Conservation (phyloP, 2,113 vertebrate genomes). For the Odocoileus virginianus region DNA sequence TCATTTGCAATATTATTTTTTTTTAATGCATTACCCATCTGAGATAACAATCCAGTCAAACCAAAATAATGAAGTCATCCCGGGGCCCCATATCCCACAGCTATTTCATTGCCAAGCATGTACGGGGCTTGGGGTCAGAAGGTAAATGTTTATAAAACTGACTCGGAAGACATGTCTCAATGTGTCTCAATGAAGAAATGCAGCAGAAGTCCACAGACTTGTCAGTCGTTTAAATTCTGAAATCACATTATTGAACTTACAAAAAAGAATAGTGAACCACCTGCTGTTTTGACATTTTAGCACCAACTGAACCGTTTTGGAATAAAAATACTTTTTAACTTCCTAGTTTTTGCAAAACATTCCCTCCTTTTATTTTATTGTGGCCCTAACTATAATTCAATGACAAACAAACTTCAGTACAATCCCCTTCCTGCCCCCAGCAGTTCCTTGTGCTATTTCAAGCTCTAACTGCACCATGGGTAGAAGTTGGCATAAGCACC, state of each 20-base stretch:
- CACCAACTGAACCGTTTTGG: not conserved
- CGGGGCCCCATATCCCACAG: not conserved
- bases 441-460: not conserved
- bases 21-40: not conserved
- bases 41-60: not conserved
- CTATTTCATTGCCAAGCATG: not conserved
- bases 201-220: not conserved
- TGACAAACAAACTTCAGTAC: conserved; percentile 23
- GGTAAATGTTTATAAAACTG: not conserved
- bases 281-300: conserved; percentile 57
- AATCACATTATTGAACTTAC: not conserved
- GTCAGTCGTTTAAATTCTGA: conserved; percentile 24
- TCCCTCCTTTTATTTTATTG: conserved; percentile 33
- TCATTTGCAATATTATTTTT: not conserved
- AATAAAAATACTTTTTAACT: conserved; percentile 44
- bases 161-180: not conserved
- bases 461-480: not conserved
- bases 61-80: not conserved
- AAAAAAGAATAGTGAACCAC: conserved; percentile 18
- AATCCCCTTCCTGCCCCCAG: not conserved
- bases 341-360: conserved; percentile 39
- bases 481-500: not conserved
- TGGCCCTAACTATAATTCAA: conserved; percentile 26
- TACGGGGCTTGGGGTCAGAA: rapidly evolving
- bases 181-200: not conserved